Base-by-base conservation (phyloP, 1,140 invertebrate species). In the Trachymyrmex cornetzi region DNA sequence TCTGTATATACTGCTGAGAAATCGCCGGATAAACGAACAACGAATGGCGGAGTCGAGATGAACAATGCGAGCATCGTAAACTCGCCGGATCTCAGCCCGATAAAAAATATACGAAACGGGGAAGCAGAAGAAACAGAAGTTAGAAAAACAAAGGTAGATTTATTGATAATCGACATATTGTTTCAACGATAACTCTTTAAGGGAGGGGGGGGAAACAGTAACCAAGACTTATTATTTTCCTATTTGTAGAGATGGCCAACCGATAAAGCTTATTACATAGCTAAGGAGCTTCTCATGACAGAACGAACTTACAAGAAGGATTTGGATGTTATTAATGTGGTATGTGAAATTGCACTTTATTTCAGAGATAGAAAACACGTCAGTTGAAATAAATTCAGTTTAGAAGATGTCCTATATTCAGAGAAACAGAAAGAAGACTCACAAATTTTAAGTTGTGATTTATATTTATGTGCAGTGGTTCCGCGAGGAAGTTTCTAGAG, bases 261-360 rank as follows among this genome's bases (percentile, higher is more conserved):
- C 2, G 98, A 99, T 92, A 97, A 97, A 93, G 97, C 97, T 19
- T 99, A 99, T 95, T 99, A 98, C 93, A 98, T 99, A 90, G 97
- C 98, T 59, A 99, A 99, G 94, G 99, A 99, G 95, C 95, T 99
- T 74, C 95, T 99, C 7, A 99, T 99, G 98, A 99, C 98, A 1
- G 99, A 99, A 94, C 95, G 99, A 87, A 99, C 99, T 0, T 99
- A 99, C 94, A 98, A 98, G 92, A 98, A 99, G 91, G 98, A 99
- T 94, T 95, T 99, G 87, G 98, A 99, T 95, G 97, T 99, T 57
- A 96, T 99, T 80, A 98, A 98, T 94, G 96, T 97, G 91, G 98
- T 98, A 95, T 96, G 97, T 93, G 55, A 82, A 59, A 48, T 53
- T 84, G 34, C 9, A 19, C 86, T 44, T 44, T n/a, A 1, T 38